A percentile compares a stretch with the other conserved stretches of the same genome.
phyloP scores from a whole-genome alignment of 2,888 invertebrate genomes.

The Apamea crenata region DNA sequence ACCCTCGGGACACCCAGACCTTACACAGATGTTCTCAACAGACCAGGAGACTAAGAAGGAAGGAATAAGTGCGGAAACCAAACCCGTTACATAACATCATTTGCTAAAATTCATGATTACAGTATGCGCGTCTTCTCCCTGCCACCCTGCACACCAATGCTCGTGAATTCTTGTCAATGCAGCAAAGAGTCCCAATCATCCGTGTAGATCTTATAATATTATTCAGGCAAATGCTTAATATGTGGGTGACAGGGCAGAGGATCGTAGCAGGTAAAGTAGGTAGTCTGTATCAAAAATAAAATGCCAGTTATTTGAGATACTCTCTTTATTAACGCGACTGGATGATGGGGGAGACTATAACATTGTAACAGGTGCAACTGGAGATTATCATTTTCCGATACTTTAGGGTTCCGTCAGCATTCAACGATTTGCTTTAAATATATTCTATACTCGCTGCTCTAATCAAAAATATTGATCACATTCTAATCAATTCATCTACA shows the following conservation, averaged over 20 bases:
- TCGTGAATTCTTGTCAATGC: not conserved
- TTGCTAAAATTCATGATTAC: too few species aligned
- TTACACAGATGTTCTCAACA: too few species aligned
- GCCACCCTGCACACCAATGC: not conserved
- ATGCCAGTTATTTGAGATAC: constrained; percentile 28
- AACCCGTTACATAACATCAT: too few species aligned
- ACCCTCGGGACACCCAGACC: too few species aligned
- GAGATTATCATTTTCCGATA: constrained; percentile 31
- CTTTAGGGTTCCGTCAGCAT: constrained; percentile 17
- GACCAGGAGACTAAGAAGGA: too few species aligned
- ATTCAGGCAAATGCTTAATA: not conserved
- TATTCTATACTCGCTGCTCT: constrained; percentile 16
- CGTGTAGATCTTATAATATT: not conserved
- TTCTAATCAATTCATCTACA: constrained; percentile 17
- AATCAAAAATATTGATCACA: constrained; percentile 35
- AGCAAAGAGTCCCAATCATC: not conserved
- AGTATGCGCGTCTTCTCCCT: too few species aligned
- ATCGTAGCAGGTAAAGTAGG: constrained; percentile 1
- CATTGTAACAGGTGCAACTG: constrained; percentile 43
- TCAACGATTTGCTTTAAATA: constrained; percentile 19
- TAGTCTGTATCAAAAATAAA: constrained; percentile 27
- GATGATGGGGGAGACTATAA: constrained; percentile 34
- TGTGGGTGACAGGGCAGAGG: not conserved
- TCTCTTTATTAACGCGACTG: constrained; percentile 50
- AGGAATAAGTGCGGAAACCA: too few species aligned